Percentiles rank a stretch among this genome's conserved stretches.
phyloP scores from a whole-genome alignment of 2,113 vertebrate genomes.

The Ptyas mucosa region DNA sequence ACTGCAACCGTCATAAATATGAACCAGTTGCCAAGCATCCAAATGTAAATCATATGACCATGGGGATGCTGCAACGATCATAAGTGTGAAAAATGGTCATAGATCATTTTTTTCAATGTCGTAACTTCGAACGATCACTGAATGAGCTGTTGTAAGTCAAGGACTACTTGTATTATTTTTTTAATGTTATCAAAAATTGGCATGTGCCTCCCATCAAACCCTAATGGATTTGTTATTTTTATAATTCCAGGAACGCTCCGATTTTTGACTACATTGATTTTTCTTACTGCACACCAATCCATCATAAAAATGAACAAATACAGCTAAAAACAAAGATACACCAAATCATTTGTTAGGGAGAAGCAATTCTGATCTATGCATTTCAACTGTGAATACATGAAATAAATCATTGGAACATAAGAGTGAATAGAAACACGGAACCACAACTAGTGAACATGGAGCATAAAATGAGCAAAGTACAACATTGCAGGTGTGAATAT shows the following conservation, averaged over 20 bases:
- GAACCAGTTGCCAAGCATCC: too few relatives aligned
- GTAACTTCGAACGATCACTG: neutral
- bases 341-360: neutral
- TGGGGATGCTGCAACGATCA: too few relatives aligned
- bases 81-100: too few relatives aligned
- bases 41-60: too few relatives aligned
- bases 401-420: neutral
- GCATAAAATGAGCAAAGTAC: neutral
- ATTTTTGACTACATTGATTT: slow-evolving; percentile 8
- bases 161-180: neutral
- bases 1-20: too few relatives aligned
- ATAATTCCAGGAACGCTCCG: neutral
- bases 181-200: neutral
- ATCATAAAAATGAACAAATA: neutral
- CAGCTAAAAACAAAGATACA: neutral
- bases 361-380: neutral
- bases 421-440: neutral
- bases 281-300: neutral
- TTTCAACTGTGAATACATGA: neutral
- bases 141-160: neutral
- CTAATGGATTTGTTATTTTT: neutral
- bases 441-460: neutral
- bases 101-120: neutral
- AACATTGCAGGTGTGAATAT: neutral
- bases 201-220: neutral